Base-by-base conservation (phyloP, 2,113 vertebrate genomes). In the Sialia sialis region DNA sequence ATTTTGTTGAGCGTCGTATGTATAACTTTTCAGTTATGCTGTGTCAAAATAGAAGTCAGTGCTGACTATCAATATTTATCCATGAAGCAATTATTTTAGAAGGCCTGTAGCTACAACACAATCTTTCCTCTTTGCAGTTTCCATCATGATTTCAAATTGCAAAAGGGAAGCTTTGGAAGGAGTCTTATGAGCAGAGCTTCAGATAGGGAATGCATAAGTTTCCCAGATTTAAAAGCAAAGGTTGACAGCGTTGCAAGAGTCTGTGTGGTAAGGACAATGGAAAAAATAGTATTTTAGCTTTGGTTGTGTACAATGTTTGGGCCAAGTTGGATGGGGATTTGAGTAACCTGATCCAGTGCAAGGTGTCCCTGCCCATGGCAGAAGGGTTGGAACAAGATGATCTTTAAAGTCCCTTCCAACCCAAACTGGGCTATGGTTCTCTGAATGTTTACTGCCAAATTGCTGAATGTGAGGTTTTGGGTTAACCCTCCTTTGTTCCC, bases 31-130 rank as follows among this genome's bases (percentile, higher is more conserved):
- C 46, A 77, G 32, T 49, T 89, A 32, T 26, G 4, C 30, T 88
- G 25, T 52, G 25, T 73, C 63, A 94, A 94, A 93, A 88, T 64
- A 72, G 73, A 87, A 73, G 29, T 34, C 74, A 56, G 44, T 4
- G 7, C 34, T 79, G 36, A 30, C 26, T 49, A 73, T 87, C 58
- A 76, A 20, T 86, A 81, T 86, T 91, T 80, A 72, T 66, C 36
- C 66, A 75, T 13, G 13, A 79, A 96, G 46, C 21, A 83, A 84
- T 93, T 91, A 74, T 84, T 81, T 90, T 60, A 94, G 79, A 82
- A 68, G 49, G 39, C 7, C n/a, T 1, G 1, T 78, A 92, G 25
- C 55, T 93, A 62, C 38, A 83, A 20, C 29, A 46, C 11, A 39
- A 16, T 43, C 38, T 27, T 72, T 54, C 25, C 30, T 68, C 60